A percentile compares a stretch with the other conserved stretches of the same genome.
Evolutionary conservation across 2,888 invertebrate genomes (phyloP).

Genomic region (Chloroclystis v-ata): DNA sequence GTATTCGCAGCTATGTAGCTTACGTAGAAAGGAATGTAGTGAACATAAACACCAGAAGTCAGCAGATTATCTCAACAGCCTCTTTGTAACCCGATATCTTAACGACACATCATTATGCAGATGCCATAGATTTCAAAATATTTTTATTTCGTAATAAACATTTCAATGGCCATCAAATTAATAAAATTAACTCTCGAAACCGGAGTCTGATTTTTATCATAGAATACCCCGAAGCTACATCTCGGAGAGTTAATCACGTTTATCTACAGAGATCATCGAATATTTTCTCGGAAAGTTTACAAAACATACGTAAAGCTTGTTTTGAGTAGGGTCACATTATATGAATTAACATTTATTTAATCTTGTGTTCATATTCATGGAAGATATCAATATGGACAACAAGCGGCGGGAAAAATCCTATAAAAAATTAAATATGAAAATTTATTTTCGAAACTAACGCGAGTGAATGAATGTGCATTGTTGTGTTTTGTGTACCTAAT

Average conservation of each 20-base stretch:
- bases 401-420: too few species aligned
- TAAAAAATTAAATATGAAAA: too few species aligned
- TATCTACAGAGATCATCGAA: slow-evolving; percentile 22
- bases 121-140: slow-evolving; percentile 26
- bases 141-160: slow-evolving; percentile 21
- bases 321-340: too few species aligned
- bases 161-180: slow-evolving; percentile 27
- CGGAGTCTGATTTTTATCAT: slow-evolving; percentile 24
- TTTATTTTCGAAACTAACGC: too few species aligned
- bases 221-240: slow-evolving; percentile 19
- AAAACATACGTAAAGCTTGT: background rate
- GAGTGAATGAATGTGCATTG: too few species aligned
- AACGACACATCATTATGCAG: slow-evolving; percentile 24
- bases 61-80: slow-evolving; percentile 22
- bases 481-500: too few species aligned
- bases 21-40: too few species aligned
- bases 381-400: too few species aligned
- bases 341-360: too few species aligned
- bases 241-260: slow-evolving; percentile 26
- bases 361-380: too few species aligned
- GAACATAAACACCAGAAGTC: slow-evolving; percentile 18
- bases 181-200: slow-evolving; percentile 28
- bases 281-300: slow-evolving; percentile 21
- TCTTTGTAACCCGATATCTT: slow-evolving; percentile 15
- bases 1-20: too few species aligned